Evolutionary conservation across 2,888 invertebrate genomes (phyloP), one percentile per base, ranked within the genome.

Genomic region (Osmoderma eremita): DNA sequence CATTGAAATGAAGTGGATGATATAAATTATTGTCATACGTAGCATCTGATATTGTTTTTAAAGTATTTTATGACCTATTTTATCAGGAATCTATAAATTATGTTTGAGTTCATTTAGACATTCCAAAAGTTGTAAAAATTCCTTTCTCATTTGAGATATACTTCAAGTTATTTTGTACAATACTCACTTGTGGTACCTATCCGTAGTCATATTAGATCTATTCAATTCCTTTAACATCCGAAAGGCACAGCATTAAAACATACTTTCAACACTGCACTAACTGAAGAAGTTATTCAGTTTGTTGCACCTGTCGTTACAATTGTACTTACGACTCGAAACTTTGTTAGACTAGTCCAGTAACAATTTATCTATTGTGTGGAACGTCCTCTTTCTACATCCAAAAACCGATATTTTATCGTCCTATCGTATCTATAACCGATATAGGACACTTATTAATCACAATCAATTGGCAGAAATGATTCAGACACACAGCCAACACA

Each of bases 151-250:
- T 38, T n/a, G 10, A 12, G 0, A 20, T 22, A n/a, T 20, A 13
- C 18, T 17, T 1, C 10, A 56, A 18, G 20, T 17, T 6, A 54
- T n/a, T n/a, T n/a, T n/a, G n/a, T n/a, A 53, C 8, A 13, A 61
- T 39, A 86, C 87, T 85, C 82, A 88, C 88, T 87, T 87, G 80
- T 88, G 88, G 80, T 86, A 88, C 80, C 88, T 84, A 80, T 87
- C 86, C 51, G 87, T 87, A 74, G 86, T 84, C 87, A 88, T 88
- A 79, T 78, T 69, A 73, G 69, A 72, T 75, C 20, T 30, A 30
- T 8, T 30, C 6, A 8, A 30, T 6, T 1, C 10, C 5, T 30
- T 30, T 30, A 30, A 30, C 30, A 30, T 30, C 2, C 1, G 10
- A 30, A 30, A 30, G 10, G 10, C 30, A 51, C 50, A 30, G 10